Evolutionary conservation across 2,888 invertebrate species (phyloP).

Genomic region (Scrobipalpa costella): DNA sequence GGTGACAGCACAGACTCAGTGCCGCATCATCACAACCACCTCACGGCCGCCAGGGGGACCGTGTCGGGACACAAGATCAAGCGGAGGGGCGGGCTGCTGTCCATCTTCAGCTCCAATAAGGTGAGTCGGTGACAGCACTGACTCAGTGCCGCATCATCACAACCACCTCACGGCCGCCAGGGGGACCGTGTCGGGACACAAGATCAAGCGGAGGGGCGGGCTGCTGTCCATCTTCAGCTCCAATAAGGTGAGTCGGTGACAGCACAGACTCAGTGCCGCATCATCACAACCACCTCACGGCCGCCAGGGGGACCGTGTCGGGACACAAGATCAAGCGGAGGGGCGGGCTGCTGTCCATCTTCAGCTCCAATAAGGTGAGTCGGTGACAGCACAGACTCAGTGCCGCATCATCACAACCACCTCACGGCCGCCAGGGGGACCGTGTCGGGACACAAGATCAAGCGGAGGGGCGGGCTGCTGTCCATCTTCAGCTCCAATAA

Average conservation of each 20-base stretch:
- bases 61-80: constrained; percentile 91
- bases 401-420: constrained; percentile 51
- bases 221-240: constrained; percentile 95
- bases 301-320: constrained; percentile 91
- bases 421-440: constrained; percentile 91
- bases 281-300: constrained; percentile 82
- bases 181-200: constrained; percentile 91
- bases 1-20: background rate
- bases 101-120: constrained; percentile 96
- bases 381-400: background rate
- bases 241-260: constrained; percentile 89
- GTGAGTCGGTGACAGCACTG: constrained; percentile 74
- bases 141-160: background rate
- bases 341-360: constrained; percentile 93
- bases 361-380: constrained; percentile 96
- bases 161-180: constrained; percentile 87
- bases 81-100: constrained; percentile 92
- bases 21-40: constrained; percentile 54
- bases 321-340: constrained; percentile 92
- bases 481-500: constrained; percentile 96
- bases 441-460: constrained; percentile 90
- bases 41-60: constrained; percentile 91
- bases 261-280: background rate
- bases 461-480: constrained; percentile 93
- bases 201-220: constrained; percentile 92